These are phyloP conservation scores for Psylliodes chrysocephalus DNA, from an alignment of 2,888 invertebrate species.

Conservation along the genomic window DNA sequence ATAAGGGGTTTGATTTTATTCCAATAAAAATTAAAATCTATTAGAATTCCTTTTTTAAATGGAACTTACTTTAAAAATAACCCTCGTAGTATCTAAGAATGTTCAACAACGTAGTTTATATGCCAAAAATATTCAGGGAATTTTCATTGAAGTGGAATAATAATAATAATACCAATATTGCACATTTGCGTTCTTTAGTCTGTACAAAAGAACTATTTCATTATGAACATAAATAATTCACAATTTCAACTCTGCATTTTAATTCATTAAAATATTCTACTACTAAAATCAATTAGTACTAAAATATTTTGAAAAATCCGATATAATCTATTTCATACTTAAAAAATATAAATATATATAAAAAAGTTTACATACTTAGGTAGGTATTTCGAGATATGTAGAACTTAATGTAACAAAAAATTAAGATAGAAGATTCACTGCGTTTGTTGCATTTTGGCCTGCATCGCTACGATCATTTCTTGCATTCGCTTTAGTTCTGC, in stretches of 20 bases:
- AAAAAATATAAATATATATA: neutral
- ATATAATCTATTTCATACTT: neutral
- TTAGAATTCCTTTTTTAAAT: too few relatives aligned
- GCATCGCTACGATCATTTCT: constrained; percentile 95
- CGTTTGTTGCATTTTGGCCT: constrained; percentile 86
- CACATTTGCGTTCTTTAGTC: too few relatives aligned
- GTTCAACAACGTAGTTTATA: too few relatives aligned
- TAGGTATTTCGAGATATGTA: constrained; percentile 33
- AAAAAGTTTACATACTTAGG: constrained; percentile 9
- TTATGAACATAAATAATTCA: neutral
- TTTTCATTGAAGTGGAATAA: too few relatives aligned
- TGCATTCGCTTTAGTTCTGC: constrained; percentile 94
- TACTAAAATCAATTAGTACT: constrained; percentile 5
- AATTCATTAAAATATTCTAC: constrained; percentile 3
- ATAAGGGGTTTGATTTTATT: too few relatives aligned
- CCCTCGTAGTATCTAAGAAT: too few relatives aligned
- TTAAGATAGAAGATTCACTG: constrained; percentile 24
- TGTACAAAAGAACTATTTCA: too few relatives aligned
- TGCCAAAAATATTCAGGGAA: too few relatives aligned
- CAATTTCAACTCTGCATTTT: neutral
- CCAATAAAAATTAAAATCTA: too few relatives aligned
- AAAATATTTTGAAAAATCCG: constrained; percentile 4
- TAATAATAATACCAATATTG: too few relatives aligned
- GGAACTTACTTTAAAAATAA: too few relatives aligned
- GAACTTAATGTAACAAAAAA: constrained; percentile 9